Evolutionary conservation across 2,797 vertebrate species (phyloP).

Genomic region (Gephyroberyx darwinii): DNA sequence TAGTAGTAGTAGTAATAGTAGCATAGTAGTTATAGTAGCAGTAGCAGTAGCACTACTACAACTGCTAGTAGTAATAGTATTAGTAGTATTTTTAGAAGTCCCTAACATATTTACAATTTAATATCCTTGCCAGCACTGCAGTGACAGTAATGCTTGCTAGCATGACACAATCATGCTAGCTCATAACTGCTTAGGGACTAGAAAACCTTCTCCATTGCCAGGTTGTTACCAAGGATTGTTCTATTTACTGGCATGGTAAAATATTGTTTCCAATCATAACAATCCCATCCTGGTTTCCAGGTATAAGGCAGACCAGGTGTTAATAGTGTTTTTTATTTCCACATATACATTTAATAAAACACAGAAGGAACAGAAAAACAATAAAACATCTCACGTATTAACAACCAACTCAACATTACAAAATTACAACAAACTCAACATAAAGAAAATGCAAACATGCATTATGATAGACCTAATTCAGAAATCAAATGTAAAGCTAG

Average conservation of each 20-base stretch:
- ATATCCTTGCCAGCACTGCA: too few relatives aligned
- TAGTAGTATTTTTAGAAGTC: too few relatives aligned
- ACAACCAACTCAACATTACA: constrained; percentile 1
- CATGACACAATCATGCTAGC: too few relatives aligned
- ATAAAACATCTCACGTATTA: constrained; percentile 1
- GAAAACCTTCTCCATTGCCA: neutral
- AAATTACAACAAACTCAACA: neutral
- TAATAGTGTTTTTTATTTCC: constrained; percentile 6
- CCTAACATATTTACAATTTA: too few relatives aligned
- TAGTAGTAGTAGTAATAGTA: too few relatives aligned
- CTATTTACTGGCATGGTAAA: neutral
- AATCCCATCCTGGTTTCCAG: neutral
- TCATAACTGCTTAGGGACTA: too few relatives aligned
- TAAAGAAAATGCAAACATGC: neutral
- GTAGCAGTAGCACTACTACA: too few relatives aligned
- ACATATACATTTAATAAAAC: constrained; percentile 30
- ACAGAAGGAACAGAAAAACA: constrained; percentile 20
- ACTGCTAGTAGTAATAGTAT: too few relatives aligned
- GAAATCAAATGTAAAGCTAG: neutral
- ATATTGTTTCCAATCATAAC: neutral
- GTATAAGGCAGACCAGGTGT: constrained; percentile 14
- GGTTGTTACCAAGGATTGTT: neutral
- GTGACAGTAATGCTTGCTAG: too few relatives aligned
- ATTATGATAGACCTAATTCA: neutral
- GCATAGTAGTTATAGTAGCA: too few relatives aligned